phyloP scores from a whole-genome alignment of 2,113 vertebrate species.

The Pan troglodytes region NHGRI_mPanTro3-v2.1_pri NC_072401.2:58673501-58674000 shows the following conservation, averaged over 20 bases:
- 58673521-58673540: constrained; percentile 35
- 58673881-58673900: background rate
- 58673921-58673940: background rate
- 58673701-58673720: background rate
- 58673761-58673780: background rate
- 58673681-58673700: background rate
- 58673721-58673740: background rate
- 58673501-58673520: constrained; percentile 40
- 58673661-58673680: constrained; percentile 52
- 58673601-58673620: constrained; percentile 5
- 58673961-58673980: background rate
- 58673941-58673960: background rate
- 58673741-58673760: background rate
- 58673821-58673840: background rate
- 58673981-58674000: too few species aligned
- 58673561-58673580: constrained; percentile 46
- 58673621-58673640: constrained; percentile 45
- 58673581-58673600: constrained; percentile 56
- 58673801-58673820: constrained; percentile 15
- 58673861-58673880: background rate
- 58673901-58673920: background rate
- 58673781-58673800: background rate
- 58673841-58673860: constrained; percentile 33
- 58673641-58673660: constrained; percentile 61
- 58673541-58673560: constrained; percentile 4